A percentile compares a stretch with the other conserved stretches of the same genome.
These are phyloP conservation scores for Astatotilapia flaviijosephi DNA, from an alignment of 2,113 vertebrate genomes.

Conservation along the genomic window DNA sequence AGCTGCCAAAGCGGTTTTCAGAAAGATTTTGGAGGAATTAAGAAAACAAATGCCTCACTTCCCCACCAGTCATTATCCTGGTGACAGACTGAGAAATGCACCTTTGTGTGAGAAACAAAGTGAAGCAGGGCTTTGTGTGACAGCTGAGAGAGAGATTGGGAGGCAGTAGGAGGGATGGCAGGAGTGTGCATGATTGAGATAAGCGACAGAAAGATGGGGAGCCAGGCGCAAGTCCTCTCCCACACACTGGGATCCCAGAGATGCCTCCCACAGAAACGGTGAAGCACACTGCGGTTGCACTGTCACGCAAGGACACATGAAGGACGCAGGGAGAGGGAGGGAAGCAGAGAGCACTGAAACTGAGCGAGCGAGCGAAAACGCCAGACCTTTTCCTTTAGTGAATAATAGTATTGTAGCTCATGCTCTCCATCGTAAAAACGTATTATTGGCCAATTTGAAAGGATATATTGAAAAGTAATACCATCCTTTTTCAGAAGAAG, in stretches of 20 bases:
- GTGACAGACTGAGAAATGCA: conserved; percentile 29
- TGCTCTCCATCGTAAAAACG: background rate
- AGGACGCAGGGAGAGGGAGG: conserved; percentile 38
- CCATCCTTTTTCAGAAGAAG: background rate
- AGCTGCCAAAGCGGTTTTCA: background rate
- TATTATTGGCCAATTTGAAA: background rate
- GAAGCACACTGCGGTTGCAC: conserved; percentile 43
- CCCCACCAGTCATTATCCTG: conserved; percentile 38
- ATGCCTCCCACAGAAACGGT: conserved; percentile 44
- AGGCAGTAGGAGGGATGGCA: conserved; percentile 28
- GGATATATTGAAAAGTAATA: conserved; percentile 15
- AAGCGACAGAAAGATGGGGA: conserved; percentile 49
- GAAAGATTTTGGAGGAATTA: conserved; percentile 3
- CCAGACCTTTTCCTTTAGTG: background rate
- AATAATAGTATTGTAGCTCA: background rate
- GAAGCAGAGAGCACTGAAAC: background rate
- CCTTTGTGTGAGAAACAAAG: conserved; percentile 47
- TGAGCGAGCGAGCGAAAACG: background rate
- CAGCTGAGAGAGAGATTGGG: conserved; percentile 17
- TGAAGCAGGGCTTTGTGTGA: conserved; percentile 3
- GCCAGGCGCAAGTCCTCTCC: conserved; percentile 47
- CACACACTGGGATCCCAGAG: conserved; percentile 48
- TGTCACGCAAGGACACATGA: conserved; percentile 63
- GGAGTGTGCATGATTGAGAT: conserved; percentile 61
- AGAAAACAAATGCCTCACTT: background rate